These are phyloP conservation scores for Ceratina japonica DNA, from an alignment of 1,140 invertebrate species.

Conservation along the genomic window DNA sequence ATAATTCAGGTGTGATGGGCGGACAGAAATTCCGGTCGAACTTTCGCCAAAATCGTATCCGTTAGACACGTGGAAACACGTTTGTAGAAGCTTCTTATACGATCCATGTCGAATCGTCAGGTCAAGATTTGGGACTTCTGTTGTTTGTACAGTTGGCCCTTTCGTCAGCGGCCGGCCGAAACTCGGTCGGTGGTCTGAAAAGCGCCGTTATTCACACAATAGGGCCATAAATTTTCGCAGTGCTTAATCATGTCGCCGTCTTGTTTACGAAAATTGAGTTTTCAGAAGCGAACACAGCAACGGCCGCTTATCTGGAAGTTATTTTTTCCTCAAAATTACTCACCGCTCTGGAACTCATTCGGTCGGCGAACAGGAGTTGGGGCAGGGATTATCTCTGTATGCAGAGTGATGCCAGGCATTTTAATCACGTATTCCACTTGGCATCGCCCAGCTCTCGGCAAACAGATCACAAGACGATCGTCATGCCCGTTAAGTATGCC, in stretches of 20 bases:
- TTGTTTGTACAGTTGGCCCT: too few relatives aligned
- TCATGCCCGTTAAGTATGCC: neutral
- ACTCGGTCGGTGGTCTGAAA: neutral
- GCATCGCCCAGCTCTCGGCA: neutral
- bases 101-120: too few relatives aligned
- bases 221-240: neutral
- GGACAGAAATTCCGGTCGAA: too few relatives aligned
- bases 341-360: neutral
- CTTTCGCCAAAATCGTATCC: too few relatives aligned
- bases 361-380: too few relatives aligned
- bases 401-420: neutral
- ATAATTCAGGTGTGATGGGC: too few relatives aligned
- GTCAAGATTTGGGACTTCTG: too few relatives aligned
- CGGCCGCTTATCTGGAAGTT: neutral
- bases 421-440: slow-evolving; percentile 1
- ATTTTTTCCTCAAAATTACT: neutral
- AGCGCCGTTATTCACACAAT: neutral
- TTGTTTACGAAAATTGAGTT: neutral
- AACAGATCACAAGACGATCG: neutral
- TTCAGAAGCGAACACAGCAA: neutral
- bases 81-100: too few relatives aligned
- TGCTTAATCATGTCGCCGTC: neutral
- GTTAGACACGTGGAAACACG: too few relatives aligned
- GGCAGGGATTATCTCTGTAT: neutral
- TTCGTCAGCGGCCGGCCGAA: too few relatives aligned